Conservation (phyloP, 2,797 vertebrate species). For the Synanceia verrucosa region DNA sequence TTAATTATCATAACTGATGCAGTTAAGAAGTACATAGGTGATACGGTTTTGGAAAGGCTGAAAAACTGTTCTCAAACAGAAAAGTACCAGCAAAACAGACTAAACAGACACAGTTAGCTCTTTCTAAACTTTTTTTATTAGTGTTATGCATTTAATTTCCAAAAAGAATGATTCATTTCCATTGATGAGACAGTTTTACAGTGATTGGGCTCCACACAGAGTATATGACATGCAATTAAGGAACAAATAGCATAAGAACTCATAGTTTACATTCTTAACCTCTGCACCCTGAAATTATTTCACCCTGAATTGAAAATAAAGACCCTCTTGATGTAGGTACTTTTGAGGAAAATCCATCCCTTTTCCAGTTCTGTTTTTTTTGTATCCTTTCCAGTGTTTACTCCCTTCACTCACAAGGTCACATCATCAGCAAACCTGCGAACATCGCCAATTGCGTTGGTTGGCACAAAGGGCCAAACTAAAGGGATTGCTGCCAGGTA, state of each 20-base stretch:
- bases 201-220: constrained; percentile 79
- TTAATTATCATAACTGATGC: no score
- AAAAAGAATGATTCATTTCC: constrained; percentile 73
- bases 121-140: constrained; percentile 72
- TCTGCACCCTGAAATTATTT: constrained; percentile 66
- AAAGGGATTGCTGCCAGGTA: constrained; percentile 33
- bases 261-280: constrained; percentile 75
- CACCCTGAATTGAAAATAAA: constrained; percentile 63
- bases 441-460: neutral
- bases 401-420: neutral
- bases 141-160: constrained; percentile 72
- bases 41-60: no score
- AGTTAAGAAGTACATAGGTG: no score
- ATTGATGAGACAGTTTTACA: constrained; percentile 77
- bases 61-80: no score
- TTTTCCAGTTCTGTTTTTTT: neutral
- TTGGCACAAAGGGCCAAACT: constrained; percentile 4
- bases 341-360: neutral
- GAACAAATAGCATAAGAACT: constrained; percentile 61
- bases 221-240: constrained; percentile 81
- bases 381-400: neutral
- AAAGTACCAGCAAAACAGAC: neutral
- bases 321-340: constrained; percentile 18
- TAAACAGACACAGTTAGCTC: constrained; percentile 18
- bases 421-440: constrained; percentile 23